phyloP scores from a whole-genome alignment of 2,113 vertebrate genomes.

The Lagopus muta region DNA sequence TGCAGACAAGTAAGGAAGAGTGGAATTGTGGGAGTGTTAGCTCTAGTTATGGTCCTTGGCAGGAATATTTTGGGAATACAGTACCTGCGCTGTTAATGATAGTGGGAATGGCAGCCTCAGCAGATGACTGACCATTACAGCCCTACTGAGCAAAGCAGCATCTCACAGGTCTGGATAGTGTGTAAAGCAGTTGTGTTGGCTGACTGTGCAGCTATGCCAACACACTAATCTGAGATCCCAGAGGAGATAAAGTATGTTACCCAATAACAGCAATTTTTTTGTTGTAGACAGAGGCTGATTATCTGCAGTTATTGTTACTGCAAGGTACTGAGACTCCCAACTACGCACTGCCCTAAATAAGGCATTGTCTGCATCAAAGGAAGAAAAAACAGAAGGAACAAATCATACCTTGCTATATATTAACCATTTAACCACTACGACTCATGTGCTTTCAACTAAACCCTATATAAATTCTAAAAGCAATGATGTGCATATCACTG shows the following conservation, averaged over 20 bases:
- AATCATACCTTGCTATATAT: background rate
- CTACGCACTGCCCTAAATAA: background rate
- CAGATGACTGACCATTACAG: background rate
- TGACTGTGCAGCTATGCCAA: background rate
- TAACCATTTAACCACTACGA: background rate
- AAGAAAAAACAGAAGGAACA: background rate
- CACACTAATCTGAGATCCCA: background rate
- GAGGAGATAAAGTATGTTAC: background rate
- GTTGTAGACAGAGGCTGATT: conserved; percentile 17
- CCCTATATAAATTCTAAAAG: background rate
- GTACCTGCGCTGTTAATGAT: fast-evolving
- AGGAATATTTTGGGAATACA: background rate
- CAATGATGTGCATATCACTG: background rate
- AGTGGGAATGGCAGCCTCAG: background rate
- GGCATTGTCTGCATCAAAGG: background rate
- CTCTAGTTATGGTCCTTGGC: fast-evolving
- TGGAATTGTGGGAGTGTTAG: background rate
- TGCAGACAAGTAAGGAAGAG: background rate
- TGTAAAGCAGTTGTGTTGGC: fast-evolving
- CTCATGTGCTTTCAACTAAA: background rate
- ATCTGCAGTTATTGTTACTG: conserved; percentile 28
- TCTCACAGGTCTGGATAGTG: background rate
- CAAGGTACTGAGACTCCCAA: background rate
- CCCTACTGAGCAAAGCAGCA: background rate
- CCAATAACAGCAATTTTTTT: conserved; percentile 24